Base-by-base conservation (phyloP, 2,888 invertebrate species). In the Scaptomyza flava region DNA sequence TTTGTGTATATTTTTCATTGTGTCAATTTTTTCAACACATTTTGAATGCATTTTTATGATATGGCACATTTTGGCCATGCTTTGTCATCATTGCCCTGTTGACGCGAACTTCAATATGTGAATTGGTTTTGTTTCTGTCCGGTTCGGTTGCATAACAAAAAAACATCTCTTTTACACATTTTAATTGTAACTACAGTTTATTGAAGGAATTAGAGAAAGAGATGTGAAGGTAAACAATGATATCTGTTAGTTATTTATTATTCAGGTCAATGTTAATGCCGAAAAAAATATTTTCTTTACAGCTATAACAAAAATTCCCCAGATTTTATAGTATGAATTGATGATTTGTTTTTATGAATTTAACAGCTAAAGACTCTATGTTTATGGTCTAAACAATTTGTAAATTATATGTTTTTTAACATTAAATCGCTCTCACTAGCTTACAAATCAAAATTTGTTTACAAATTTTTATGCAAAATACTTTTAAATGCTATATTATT, bases 191-290 rank as follows among this genome's bases (percentile, higher is more conserved):
- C 59, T 42, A 76, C 79, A 48, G 74, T 70, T 69, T 61, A 23
- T 58, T 45, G 57, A 48, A 46, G 14, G 51, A 30, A 31, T 54
- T 36, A 33, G 30, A 17, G 33, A 56, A 14, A 68, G 46, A 46
- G 27, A 48, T 38, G n/a, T 64, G 41, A 8, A 63, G 23, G 60
- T 57, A 30, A 45, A 61, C 56, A 63, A 58, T 46, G 53, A 70
- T 46, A 57, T 47, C 79, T 69, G 76, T 72, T 87, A 74, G 34
- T 33, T 81, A 36, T 60, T 65, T 54, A 63, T 68, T 81, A 89
- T 89, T 89, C 81, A 89, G 89, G 89, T 87, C 87, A 87, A 89
- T 89, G 87, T 82, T 87, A 85, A 81, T 75, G 73, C 74, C 72
- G 69, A 65, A 72, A 67, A 60, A 48, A 31, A 41, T 30, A 57